Evolutionary conservation across 92 coral and sea anemone genomes (phyloP), one percentile per base, ranked within the genome.

Genomic region (Bergia puertoricense): DNA sequence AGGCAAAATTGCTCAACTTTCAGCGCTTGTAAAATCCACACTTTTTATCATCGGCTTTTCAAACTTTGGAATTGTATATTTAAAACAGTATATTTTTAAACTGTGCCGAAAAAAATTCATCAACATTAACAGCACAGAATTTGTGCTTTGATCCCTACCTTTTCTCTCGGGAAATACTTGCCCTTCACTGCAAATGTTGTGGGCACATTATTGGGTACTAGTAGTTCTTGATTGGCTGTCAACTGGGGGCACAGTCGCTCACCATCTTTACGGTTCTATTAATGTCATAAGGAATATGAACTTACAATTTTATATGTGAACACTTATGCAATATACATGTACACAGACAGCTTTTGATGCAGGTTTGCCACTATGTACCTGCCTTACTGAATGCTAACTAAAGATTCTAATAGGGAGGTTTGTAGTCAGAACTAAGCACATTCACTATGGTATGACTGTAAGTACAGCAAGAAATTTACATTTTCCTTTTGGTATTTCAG

Each of bases 241-340:
- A 93, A 38, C 16, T 80, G 51, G 11, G 97, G 97, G 78, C 97
- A 94, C 23, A 93, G 91, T 38, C 48, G 87, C 0, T 91, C 91
- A 44, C 77, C 88, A 41, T 77, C 65, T 38, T 77, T 73, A 43
- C 88, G 90, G 76, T 89, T 85, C 95, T 92, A 74, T 65, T 50
- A 36, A 37, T 20, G 4, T 10, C 39, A 43, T 1, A 15, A 20
- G 39, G 8, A 45, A 44, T 77, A 22, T 8, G 37, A 77, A 20
- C 38, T 8, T 77, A 2, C 13, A 45, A 9, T 18, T 23, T 22
- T 1, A 23, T 42, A 45, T 16, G 15, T 18, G 20, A 22, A 77
- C 3, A 37, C 39, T 23, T 36, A 30, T 23, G 37, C 51, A 0
- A 46, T 46, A 46, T 4, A 46, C 51, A n/a, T n/a, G n/a, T n/a